Conservation (phyloP, 2,888 invertebrate species). For the Palloptera scutellata region DNA sequence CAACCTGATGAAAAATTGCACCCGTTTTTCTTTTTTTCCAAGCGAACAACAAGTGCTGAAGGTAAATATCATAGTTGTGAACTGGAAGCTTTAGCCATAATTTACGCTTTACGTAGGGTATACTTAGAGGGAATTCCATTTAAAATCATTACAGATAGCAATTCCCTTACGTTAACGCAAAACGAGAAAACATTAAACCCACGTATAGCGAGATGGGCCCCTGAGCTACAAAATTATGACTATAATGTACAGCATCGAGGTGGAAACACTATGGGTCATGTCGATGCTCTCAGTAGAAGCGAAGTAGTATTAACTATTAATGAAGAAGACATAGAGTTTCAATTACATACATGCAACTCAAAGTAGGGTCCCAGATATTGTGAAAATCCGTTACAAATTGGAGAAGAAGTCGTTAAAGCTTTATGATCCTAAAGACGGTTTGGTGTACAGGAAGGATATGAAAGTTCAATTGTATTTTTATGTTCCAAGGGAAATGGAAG, state of each 20-base stretch:
- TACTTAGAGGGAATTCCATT: constrained; percentile 36
- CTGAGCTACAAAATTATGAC: constrained; percentile 23
- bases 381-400: constrained; percentile 19
- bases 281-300: constrained; percentile 31
- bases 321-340: constrained; percentile 33
- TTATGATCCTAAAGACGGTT: constrained; percentile 29
- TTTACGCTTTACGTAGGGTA: constrained; percentile 43
- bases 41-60: constrained; percentile 42
- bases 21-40: constrained; percentile 52
- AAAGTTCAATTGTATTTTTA: constrained; percentile 27
- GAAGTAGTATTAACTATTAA: constrained; percentile 17
- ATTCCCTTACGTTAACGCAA: constrained; percentile 35
- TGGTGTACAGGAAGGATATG: too few species aligned
- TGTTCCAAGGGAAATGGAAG: constrained; percentile 33
- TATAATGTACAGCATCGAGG: constrained; percentile 28
- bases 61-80: constrained; percentile 49
- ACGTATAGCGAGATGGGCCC: constrained; percentile 20
- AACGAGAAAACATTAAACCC: constrained; percentile 17
- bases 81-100: constrained; percentile 47
- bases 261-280: constrained; percentile 30
- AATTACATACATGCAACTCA: constrained; percentile 32
- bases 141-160: constrained; percentile 48
- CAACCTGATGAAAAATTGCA: constrained; percentile 42
- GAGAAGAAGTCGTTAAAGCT: constrained; percentile 9
- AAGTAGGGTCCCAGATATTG: constrained; percentile 25